Conservation (phyloP, 2,888 invertebrate genomes). For the Pantelozetes paolii region DNA sequence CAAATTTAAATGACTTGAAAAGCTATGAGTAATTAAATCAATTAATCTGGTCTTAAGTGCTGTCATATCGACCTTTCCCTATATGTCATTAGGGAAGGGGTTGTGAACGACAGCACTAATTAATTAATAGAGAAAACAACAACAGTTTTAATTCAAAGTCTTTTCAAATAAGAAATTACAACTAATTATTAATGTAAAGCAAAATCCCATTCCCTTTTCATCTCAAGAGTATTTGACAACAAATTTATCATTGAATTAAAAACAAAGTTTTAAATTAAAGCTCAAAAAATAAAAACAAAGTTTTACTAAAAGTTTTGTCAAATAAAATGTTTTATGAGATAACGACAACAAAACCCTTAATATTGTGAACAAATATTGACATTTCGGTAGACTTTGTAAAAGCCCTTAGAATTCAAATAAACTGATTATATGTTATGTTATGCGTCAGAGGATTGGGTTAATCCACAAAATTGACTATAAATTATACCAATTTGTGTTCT, state of each 20-base stretch:
- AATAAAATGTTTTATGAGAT: too few species aligned
- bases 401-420: too few species aligned
- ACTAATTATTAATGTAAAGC: not conserved
- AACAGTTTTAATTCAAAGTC: not conserved
- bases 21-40: not conserved
- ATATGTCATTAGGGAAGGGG: not conserved
- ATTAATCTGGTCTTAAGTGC: not conserved
- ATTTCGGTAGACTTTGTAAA: not conserved
- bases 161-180: not conserved
- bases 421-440: too few species aligned
- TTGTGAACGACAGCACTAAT: slow-evolving; percentile 2
- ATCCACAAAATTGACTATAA: too few species aligned
- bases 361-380: not conserved
- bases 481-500: too few species aligned
- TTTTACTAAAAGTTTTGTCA: too few species aligned
- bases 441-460: too few species aligned
- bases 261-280: not conserved
- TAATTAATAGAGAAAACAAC: not conserved
- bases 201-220: not conserved
- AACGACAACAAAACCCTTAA: too few species aligned
- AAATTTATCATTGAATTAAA: not conserved
- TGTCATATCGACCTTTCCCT: slow-evolving; percentile 12
- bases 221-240: not conserved
- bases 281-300: not conserved
- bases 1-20: not conserved